A percentile compares a stretch with the other conserved stretches of the same genome.
These are phyloP conservation scores for Tetrax tetrax DNA, from an alignment of 2,113 vertebrate species.

Conservation along the genomic window DNA sequence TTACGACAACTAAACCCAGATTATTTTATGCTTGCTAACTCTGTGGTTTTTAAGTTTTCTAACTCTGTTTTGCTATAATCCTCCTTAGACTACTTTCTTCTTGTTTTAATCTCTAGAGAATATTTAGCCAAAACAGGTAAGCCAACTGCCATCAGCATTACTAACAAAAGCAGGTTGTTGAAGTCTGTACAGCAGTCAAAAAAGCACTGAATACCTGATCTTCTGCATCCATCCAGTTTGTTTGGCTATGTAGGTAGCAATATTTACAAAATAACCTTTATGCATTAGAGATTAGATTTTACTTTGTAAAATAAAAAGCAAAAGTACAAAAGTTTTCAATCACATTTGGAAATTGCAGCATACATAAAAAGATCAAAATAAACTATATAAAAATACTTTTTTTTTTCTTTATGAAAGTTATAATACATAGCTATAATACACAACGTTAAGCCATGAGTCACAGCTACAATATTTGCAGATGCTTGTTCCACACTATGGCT, in stretches of 20 bases:
- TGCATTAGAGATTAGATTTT: not conserved
- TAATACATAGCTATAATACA: slow-evolving; percentile 33
- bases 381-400: slow-evolving; percentile 68
- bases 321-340: slow-evolving; percentile 25
- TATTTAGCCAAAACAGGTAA: not conserved
- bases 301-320: slow-evolving; percentile 20
- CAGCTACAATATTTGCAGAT: not conserved
- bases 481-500: slow-evolving; percentile 49
- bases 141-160: not conserved
- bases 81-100: not conserved
- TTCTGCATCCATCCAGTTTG: not conserved
- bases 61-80: not conserved
- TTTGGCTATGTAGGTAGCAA: not conserved
- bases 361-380: slow-evolving; percentile 33
- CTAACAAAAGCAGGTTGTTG: not conserved
- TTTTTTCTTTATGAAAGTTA: slow-evolving; percentile 51
- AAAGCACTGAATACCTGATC: not conserved
- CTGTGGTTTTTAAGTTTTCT: not conserved
- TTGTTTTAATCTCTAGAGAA: not conserved
- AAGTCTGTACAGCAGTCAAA: not conserved
- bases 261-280: not conserved
- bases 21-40: not conserved
- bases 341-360: not conserved
- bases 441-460: not conserved
- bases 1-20: not conserved